phyloP scores from a whole-genome alignment of 2,888 invertebrate species.

The Pandemis corylana region DNA sequence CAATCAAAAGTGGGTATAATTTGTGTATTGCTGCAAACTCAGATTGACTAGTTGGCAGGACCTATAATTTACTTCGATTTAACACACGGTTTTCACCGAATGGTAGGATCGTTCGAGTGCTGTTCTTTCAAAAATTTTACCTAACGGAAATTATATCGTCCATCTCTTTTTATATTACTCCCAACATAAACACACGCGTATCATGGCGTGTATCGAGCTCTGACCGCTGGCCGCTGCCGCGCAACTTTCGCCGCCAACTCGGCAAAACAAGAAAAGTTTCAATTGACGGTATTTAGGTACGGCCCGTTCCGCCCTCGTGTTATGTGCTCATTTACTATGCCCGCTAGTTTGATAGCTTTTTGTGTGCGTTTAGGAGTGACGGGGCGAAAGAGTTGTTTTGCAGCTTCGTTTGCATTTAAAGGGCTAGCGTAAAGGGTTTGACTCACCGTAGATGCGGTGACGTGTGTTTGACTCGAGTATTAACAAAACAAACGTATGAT shows the following conservation, averaged over 20 bases:
- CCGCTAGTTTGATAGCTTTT: constrained; percentile 14
- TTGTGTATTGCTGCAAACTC: too few species aligned
- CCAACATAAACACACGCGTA: constrained; percentile 2
- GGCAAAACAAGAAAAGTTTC: constrained; percentile 42
- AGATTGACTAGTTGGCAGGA: too few species aligned
- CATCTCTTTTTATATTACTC: neutral
- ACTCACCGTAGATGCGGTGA: neutral
- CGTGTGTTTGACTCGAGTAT: neutral
- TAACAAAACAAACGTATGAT: neutral
- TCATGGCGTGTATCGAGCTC: constrained; percentile 8
- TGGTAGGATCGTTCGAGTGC: too few species aligned
- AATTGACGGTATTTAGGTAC: constrained; percentile 39
- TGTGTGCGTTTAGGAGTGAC: constrained; percentile 3
- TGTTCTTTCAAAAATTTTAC: too few species aligned
- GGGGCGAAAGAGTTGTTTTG: constrained; percentile 4
- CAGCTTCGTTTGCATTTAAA: constrained; percentile 2
- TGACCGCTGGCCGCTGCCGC: constrained; percentile 33
- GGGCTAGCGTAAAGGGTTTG: neutral
- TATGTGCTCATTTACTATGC: constrained; percentile 21
- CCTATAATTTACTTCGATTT: too few species aligned
- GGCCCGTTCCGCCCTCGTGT: constrained; percentile 2
- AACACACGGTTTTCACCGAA: too few species aligned
- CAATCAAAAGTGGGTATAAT: too few species aligned
- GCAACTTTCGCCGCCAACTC: constrained; percentile 39
- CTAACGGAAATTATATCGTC: neutral